These are phyloP conservation scores for Melanotaenia trifasciata DNA, from an alignment of 2,797 vertebrate genomes.

Conservation along the genomic window DNA sequence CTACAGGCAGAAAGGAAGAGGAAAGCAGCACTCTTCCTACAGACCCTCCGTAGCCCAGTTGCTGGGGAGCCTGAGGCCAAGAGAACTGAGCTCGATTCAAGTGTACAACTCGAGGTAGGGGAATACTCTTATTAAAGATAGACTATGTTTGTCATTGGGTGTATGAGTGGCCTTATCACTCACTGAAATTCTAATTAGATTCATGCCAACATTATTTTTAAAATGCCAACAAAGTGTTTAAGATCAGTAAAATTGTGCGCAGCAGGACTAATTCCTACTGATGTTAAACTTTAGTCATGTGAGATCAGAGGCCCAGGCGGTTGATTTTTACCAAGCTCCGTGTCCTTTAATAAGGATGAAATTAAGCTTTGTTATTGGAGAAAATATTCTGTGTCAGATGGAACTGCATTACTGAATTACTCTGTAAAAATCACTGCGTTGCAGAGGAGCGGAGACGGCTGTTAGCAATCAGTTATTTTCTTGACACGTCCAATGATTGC, in stretches of 20 bases:
- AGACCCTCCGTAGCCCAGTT: conserved; percentile 89
- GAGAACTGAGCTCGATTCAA: conserved; percentile 82
- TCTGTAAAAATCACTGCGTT: neutral
- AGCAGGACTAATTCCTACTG: neutral
- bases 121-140: neutral
- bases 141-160: conserved; percentile 3
- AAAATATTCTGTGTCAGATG: no score
- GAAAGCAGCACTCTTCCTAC: conserved; percentile 95
- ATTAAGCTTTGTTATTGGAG: neutral
- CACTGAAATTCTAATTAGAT: neutral
- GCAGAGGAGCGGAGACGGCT: neutral
- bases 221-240: neutral
- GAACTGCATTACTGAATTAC: no score
- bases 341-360: neutral
- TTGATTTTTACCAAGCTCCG: no score
- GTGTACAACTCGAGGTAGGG: conserved; percentile 84
- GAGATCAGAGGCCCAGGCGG: neutral
- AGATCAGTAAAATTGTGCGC: no score
- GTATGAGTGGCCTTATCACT: neutral
- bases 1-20: conserved; percentile 97
- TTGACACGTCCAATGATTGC: neutral
- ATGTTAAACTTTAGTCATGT: neutral
- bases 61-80: conserved; percentile 86
- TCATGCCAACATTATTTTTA: neutral
- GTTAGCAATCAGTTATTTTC: neutral